Percentiles rank a stretch among this genome's conserved stretches.
phyloP scores from a whole-genome alignment of 2,113 vertebrate species.

The Trochalopteron elliotii region DNA sequence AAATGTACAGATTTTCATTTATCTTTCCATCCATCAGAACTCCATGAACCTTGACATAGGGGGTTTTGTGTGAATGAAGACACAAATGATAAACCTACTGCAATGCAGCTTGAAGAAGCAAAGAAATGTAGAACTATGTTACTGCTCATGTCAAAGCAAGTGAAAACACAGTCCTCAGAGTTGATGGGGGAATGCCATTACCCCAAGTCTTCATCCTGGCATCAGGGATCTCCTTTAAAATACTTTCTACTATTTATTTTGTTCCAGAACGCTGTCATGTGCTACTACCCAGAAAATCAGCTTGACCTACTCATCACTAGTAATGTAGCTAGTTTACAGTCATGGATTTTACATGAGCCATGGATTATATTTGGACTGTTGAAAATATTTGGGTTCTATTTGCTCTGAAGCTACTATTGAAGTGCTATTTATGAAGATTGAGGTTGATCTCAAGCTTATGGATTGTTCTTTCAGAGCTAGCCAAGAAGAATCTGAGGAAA shows the following conservation, averaged over 20 bases:
- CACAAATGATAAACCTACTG: background rate
- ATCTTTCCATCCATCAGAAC: background rate
- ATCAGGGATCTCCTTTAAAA: background rate
- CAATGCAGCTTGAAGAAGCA: background rate
- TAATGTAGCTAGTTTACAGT: background rate
- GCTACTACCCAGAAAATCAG: background rate
- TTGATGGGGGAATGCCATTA: background rate
- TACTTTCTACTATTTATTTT: background rate
- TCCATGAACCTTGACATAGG: background rate
- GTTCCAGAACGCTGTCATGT: background rate
- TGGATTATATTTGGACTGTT: background rate
- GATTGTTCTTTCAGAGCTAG: background rate
- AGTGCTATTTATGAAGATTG: background rate
- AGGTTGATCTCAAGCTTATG: background rate
- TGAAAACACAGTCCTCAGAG: background rate
- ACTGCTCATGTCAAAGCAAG: background rate
- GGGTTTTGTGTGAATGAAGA: background rate
- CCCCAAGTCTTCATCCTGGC: background rate
- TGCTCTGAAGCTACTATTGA: background rate
- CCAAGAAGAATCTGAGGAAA: background rate
- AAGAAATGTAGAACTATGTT: background rate
- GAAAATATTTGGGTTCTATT: background rate
- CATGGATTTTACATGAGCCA: background rate
- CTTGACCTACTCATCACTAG: background rate
- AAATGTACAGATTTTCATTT: background rate